Evolutionary conservation across 2,888 invertebrate species (phyloP).

Genomic region (Plagiodera versicolora): DNA sequence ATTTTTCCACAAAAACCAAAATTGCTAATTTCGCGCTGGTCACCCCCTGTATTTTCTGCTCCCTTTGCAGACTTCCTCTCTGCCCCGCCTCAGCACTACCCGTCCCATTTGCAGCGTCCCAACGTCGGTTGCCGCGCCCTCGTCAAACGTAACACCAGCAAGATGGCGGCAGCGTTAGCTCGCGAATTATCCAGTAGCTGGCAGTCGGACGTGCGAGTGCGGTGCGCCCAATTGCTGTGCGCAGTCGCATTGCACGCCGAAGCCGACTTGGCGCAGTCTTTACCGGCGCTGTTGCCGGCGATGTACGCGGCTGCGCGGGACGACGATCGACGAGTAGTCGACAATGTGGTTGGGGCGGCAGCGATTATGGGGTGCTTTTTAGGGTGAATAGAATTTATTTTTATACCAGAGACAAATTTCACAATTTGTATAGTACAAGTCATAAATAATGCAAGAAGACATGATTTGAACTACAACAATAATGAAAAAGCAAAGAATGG

Average conservation of each 20-base stretch:
- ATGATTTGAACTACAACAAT: too few species aligned
- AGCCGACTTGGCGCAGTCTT: conserved; percentile 70
- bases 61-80: conserved; percentile 70
- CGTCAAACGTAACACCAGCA: conserved; percentile 73
- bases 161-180: conserved; percentile 71
- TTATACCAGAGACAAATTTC: too few species aligned
- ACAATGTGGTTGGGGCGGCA: conserved; percentile 60
- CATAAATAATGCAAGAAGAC: too few species aligned
- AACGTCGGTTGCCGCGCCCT: conserved; percentile 84
- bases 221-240: conserved; percentile 75
- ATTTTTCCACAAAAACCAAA: too few species aligned
- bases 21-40: too few species aligned
- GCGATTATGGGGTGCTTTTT: conserved; percentile 76
- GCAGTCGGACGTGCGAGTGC: conserved; percentile 69
- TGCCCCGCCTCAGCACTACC: conserved; percentile 72
- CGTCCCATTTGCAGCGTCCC: conserved; percentile 74
- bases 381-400: not conserved
- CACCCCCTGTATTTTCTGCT: too few species aligned
- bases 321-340: conserved; percentile 57
- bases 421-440: too few species aligned
- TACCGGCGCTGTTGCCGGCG: conserved; percentile 60
- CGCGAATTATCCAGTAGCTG: conserved; percentile 71
- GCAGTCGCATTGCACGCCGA: conserved; percentile 74
- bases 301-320: conserved; percentile 62
- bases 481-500: too few species aligned